Base-by-base conservation (phyloP, 2,888 invertebrate species). In the Xylota sylvarum region DNA sequence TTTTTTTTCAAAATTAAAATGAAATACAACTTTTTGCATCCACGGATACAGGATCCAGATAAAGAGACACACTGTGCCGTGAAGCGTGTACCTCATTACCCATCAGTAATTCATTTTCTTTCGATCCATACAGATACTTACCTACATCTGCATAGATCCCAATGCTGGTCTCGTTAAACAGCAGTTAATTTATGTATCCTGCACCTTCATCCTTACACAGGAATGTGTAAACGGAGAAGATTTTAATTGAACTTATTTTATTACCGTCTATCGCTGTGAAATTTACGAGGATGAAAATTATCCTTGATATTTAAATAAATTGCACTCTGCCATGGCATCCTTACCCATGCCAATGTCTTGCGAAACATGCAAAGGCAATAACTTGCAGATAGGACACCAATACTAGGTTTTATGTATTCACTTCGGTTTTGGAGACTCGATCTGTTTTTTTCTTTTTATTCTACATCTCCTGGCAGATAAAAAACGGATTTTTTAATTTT, bases 191-290 rank as follows among this genome's bases (percentile, higher is more conserved):
- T 56, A 9, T 46, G 50, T 74, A 67, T 77, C 56, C 64, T 77
- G 56, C 37, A 62, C 73, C 37, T 74, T 62, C 2, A 46, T 62
- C 56, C 55, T 55, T 70, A 17, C 67, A 7, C n/a, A 12, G 19
- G 27, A 70, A 60, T 64, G 43, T 72, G 83, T 83, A 73, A 84
- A 78, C 65, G 67, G 84, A 80, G 86, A 73, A 32, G 19, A 81
- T 86, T 82, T 73, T 86, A 86, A 86, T 86, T 86, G 86, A 86
- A 86, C 86, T 81, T 86, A 82, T 86, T 86, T 86, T 86, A 86
- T 82, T 86, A 86, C 73, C 86, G 82, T 86, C 81, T 80, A 77
- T 69, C 46, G 82, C 19, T 82, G 67, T 37, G 69, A 81, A 86
- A 86, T 86, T 86, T 86, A 86, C 86, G 86, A 86, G 19, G 52